These are phyloP conservation scores for Nyctibius bracteatus DNA, from an alignment of 2,113 vertebrate genomes.

Conservation along the genomic window DNA sequence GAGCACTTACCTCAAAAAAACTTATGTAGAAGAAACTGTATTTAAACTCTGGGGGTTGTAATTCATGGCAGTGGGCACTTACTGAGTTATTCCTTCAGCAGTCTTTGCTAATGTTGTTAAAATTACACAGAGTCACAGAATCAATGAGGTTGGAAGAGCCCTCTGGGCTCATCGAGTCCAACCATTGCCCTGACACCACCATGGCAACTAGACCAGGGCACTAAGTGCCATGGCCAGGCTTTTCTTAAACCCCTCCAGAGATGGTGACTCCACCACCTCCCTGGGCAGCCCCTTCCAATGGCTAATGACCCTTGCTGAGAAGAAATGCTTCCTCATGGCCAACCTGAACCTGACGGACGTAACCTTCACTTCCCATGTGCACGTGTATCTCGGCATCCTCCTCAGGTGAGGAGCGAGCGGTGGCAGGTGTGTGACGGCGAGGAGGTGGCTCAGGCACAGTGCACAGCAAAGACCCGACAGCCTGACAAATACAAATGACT, in stretches of 20 bases:
- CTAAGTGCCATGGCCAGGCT: too few relatives aligned
- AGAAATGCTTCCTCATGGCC: too few relatives aligned
- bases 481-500: not conserved
- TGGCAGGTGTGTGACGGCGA: not conserved
- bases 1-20: accelerated
- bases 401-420: not conserved
- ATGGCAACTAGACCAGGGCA: too few relatives aligned
- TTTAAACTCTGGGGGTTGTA: not conserved
- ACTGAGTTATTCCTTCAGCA: not conserved
- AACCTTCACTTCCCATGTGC: accelerated
- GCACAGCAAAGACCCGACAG: not conserved
- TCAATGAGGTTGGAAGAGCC: too few relatives aligned
- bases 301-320: too few relatives aligned
- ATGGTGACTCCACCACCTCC: too few relatives aligned
- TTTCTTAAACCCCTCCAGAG: too few relatives aligned
- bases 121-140: too few relatives aligned
- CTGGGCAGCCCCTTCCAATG: too few relatives aligned
- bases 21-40: accelerated
- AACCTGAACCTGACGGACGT: not conserved
- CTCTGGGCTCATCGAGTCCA: too few relatives aligned
- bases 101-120: not conserved
- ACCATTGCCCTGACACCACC: too few relatives aligned
- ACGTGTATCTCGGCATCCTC: accelerated
- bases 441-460: not conserved
- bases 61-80: accelerated